Base-by-base conservation (phyloP, 2,888 invertebrate genomes). In the Conchocele bisecta region DNA sequence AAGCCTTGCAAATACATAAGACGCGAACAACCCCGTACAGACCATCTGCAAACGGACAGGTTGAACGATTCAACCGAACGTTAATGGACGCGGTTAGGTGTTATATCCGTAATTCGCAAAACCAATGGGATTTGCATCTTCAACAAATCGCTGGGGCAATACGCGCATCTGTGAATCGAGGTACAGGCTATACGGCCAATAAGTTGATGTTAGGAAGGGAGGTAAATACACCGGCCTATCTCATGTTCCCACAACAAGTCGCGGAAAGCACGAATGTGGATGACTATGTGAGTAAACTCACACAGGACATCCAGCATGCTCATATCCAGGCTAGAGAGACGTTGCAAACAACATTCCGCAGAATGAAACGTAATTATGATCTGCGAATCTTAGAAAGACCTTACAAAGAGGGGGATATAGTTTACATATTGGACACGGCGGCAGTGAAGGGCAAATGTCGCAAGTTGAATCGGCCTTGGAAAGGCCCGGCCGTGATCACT, bases 121-220 rank as follows among this genome's bases (percentile, higher is more conserved):
- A 17, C 6, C 7, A 13, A 0, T 64, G 56, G 64, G 46, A 64
- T 56, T 22, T 24, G 15, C 29, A 63, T 22, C 13, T 64, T 5
- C 44, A 29, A 0, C 53, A 42, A 4, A 4, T 68, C 5, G 61
- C 60, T 2, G 54, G 54, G 3, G 68, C 61, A 13, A 28, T 61
- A 17, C 24, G 68, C 15, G 44, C 61, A 0, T 3, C 61, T 4
- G 61, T 44, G 1, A 68, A 68, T 20, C 11, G 61, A 4, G 20
- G 33, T 1, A 68, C 61, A 3, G 68, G 68, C 1, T 56, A 35
- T 20, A 61, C 68, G 28, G 44, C 60, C 5, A 68, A 68, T 31
- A n/a, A 28, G 6, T 3, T 68, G 13, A 61, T 61, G 61, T 20
- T 68, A 24, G 68, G 68, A 0, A 28, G 60, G n/a, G 71, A 71